phyloP scores from a whole-genome alignment of 2,113 vertebrate species.

The Actenoides hombroni region DNA sequence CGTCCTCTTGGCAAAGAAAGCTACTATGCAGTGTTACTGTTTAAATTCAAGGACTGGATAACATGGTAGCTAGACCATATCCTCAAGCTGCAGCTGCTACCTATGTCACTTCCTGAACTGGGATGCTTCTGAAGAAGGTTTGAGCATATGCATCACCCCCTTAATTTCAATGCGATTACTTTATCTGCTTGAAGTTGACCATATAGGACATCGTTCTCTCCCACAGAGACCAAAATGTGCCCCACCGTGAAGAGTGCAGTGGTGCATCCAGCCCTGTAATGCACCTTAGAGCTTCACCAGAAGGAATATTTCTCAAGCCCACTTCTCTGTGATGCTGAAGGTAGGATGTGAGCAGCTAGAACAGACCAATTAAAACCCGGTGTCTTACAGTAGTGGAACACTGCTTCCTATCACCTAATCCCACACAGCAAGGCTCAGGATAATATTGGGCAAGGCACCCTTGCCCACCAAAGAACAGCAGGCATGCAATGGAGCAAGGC shows the following conservation, averaged over 20 bases:
- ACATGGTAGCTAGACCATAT: neutral
- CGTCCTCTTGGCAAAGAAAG: fast-evolving
- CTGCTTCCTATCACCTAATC: neutral
- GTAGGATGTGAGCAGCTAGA: neutral
- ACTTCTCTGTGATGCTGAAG: neutral
- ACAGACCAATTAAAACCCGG: neutral
- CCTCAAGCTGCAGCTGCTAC: neutral
- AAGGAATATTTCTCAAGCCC: neutral
- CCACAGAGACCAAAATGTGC: neutral
- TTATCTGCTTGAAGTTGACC: neutral
- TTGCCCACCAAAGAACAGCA: neutral
- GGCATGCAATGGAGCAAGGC: neutral
- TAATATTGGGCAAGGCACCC: neutral
- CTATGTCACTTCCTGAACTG: neutral
- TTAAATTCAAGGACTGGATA: neutral
- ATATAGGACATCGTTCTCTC: fast-evolving
- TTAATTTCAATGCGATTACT: neutral
- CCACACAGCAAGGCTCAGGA: neutral
- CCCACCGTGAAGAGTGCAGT: neutral
- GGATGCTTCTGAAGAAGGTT: neutral
- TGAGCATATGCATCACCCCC: neutral
- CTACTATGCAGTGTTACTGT: neutral
- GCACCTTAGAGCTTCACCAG: neutral
- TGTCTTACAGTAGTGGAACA: neutral
- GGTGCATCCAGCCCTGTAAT: neutral